Conservation (phyloP, 2,888 invertebrate species). For the Acleris sparsana region DNA sequence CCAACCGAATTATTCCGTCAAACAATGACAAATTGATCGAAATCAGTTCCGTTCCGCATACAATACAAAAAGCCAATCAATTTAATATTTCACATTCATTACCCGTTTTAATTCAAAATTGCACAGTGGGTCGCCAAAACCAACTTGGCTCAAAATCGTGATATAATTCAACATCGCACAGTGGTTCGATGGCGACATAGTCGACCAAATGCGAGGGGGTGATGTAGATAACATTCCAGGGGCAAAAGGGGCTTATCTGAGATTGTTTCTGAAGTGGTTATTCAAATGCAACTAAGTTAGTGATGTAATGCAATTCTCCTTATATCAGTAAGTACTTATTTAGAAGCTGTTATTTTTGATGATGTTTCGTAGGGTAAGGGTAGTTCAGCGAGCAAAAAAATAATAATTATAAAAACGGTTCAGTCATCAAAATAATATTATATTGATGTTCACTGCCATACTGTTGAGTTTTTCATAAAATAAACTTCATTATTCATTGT, state of each 20-base stretch:
- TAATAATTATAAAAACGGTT: not conserved
- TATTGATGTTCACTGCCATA: too few relatives aligned
- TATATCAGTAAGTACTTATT: constrained; percentile 33
- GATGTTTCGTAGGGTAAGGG: constrained; percentile 16
- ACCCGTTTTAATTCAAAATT: constrained; percentile 42
- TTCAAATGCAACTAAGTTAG: constrained; percentile 61
- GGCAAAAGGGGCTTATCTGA: constrained; percentile 57
- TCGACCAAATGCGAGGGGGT: constrained; percentile 47
- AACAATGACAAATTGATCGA: constrained; percentile 65
- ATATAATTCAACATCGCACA: constrained; percentile 37
- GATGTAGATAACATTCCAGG: constrained; percentile 53
- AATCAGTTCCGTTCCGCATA: constrained; percentile 40
- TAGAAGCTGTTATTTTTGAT: constrained; percentile 25
- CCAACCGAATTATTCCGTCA: constrained; percentile 58
- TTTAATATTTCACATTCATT: constrained; percentile 55
- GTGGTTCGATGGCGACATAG: constrained; percentile 24
- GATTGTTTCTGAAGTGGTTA: constrained; percentile 73
- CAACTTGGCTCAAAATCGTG: constrained; percentile 20
- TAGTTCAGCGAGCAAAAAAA: not conserved
- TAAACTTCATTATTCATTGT: too few relatives aligned
- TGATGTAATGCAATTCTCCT: constrained; percentile 36
- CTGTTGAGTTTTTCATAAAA: too few relatives aligned
- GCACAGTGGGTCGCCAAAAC: constrained; percentile 34
- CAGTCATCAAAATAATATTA: too few relatives aligned
- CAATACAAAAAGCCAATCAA: constrained; percentile 40